phyloP scores from a whole-genome alignment of 2,797 vertebrate species.

The Neosilurus mollespiculum region DNA sequence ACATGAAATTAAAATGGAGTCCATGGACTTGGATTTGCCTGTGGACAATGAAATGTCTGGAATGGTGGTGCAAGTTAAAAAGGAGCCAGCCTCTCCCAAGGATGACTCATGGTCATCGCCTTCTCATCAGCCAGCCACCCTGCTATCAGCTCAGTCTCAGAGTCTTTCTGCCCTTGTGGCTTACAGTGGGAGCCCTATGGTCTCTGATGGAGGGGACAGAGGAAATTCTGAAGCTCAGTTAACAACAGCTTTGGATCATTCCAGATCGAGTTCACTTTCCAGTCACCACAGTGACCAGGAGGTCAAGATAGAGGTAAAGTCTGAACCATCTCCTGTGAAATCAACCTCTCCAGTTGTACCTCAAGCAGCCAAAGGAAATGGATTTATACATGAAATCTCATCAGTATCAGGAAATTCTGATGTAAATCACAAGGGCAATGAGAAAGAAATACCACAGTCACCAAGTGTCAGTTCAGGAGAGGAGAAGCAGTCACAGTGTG shows the following conservation, averaged over 20 bases:
- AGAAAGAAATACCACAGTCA: constrained; percentile 59
- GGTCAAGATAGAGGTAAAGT: constrained; percentile 62
- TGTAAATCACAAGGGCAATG: constrained; percentile 61
- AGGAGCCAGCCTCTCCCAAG: constrained; percentile 53
- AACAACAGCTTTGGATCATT: constrained; percentile 46
- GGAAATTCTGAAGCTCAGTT: not conserved
- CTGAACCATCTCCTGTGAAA: constrained; percentile 58
- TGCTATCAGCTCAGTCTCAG: not conserved
- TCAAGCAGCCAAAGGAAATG: constrained; percentile 59
- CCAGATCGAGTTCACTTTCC: constrained; percentile 68
- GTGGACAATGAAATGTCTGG: constrained; percentile 47
- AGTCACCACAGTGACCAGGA: constrained; percentile 67
- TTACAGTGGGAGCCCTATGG: constrained; percentile 15
- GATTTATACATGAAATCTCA: constrained; percentile 63
- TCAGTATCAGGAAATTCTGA: constrained; percentile 75
- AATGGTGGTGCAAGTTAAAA: constrained; percentile 55
- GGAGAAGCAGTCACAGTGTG: constrained; percentile 65
- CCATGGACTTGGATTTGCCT: constrained; percentile 14
- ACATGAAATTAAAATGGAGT: constrained; percentile 47
- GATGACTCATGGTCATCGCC: constrained; percentile 6
- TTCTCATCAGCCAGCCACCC: not conserved
- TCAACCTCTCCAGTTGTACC: constrained; percentile 60
- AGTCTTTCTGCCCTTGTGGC: constrained; percentile 3
- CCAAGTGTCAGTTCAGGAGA: constrained; percentile 64
- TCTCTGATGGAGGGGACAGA: constrained; percentile 5